Evolutionary conservation across 1,140 invertebrate genomes (phyloP), one percentile per base, ranked within the genome.

Genomic region (Phymastichus coffea): DNA sequence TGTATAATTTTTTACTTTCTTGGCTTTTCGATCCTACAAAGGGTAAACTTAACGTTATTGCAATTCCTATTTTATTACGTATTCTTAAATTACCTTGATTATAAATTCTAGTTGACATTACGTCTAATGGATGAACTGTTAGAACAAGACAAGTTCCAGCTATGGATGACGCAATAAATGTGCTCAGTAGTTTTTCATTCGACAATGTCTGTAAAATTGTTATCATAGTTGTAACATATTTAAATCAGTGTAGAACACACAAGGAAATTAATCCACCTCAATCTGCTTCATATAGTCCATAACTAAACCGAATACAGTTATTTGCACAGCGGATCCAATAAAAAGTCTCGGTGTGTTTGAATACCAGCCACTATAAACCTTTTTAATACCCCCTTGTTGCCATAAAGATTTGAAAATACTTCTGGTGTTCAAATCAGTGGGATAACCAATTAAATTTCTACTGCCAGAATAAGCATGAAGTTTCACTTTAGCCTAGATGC

Each of bases 21-120:
- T 76, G 76, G 4, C 69, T 69, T 73, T 90, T 87, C 1, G 85
- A 80, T 8, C 83, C 87, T 88, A 81, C 80, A 63, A 59, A 37
- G 12, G 12, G 6, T 12, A 33, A 33, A 33, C 12, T 33, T 33
- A 33, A 12, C 28, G 28, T 6, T 6, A 33, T 33, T 7, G 12
- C 12, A 33, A 33, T 33, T 12, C 6, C 6, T 33, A 33, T 7
- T 33, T 33, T 6, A 6, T n/a, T n/a, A n/a, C n/a, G n/a, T n/a
- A n/a, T n/a, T n/a, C n/a, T n/a, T n/a, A n/a, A n/a, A n/a, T 76
- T 79, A 88, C 90, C 87, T 86, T 97, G 94, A 80, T 97, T 96
- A 64, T 94, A 96, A 10, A 97, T 77, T 40, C 93, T 82, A 0
- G 93, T 95, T 2, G 92, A 88, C 35, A 96, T 85, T 0, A 95